Evolutionary conservation across 2,888 invertebrate genomes (phyloP), one percentile per base, ranked within the genome.

Genomic region (Tenthredo distinguenda): DNA sequence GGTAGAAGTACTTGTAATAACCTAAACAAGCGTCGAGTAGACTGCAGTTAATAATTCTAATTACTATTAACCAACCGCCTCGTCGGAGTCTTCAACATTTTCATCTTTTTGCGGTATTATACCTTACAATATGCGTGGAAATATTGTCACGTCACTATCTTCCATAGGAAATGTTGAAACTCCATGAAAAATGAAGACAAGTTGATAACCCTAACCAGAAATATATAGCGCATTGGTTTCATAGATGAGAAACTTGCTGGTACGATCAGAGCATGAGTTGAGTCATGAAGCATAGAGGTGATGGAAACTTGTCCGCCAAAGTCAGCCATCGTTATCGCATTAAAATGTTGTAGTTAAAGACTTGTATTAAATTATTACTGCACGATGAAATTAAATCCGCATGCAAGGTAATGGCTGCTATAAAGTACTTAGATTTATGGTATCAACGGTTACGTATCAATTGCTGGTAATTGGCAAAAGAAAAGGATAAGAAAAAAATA

Each of bases 11-110:
- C 10, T 43, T 74, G 72, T 40, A 74, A 68, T 15, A 26, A 74
- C 72, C 6, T 74, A 34, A 68, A 37, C 40, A 18, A 43, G 72
- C 72, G 37, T 71, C 71, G 37, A 71, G 71, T n/a, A 34, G 5
- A 74, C 43, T n/a, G 55, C 55, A n/a, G 72, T 74, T 43, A 43
- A 21, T 74, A 43, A 74, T 74, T 74, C 21, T 43, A 74, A 74
- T 43, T 74, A 43, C 34, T 68, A 68, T 68, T 18, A 68, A 68
- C 68, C 15, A 18, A 68, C 18, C 31, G 10, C 43, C 43, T 4
- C 12, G 10, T 12, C 6, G n/a, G 21, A 43, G 72, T n/a, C 10
- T 71, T 31, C 1, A 37, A 18, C 72, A 43, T 74, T 74, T 43
- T 43, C 72, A 72, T 21, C n/a, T 72, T 40, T 72, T 72, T 40